phyloP scores from a whole-genome alignment of 2,113 vertebrate species.

The Suricata suricatta region DNA sequence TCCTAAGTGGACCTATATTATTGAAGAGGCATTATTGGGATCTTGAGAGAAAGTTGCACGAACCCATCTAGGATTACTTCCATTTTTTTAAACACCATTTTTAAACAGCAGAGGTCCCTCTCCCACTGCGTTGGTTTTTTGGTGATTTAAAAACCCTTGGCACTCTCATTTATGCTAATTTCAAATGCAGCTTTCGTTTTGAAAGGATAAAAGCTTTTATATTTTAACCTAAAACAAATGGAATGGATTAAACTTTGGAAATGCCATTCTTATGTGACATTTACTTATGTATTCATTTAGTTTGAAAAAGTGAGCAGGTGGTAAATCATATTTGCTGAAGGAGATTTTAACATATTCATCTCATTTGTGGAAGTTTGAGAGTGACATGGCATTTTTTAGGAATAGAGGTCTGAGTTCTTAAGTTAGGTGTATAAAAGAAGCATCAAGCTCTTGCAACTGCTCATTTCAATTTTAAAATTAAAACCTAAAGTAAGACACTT shows the following conservation, averaged over 20 bases:
- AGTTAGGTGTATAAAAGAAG: neutral
- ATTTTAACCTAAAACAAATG: slow-evolving; percentile 55
- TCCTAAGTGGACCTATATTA: neutral
- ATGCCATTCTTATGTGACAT: slow-evolving; percentile 40
- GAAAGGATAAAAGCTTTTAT: slow-evolving; percentile 40
- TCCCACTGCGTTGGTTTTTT: slow-evolving; percentile 23
- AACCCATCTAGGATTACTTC: neutral
- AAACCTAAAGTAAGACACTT: slow-evolving; percentile 25
- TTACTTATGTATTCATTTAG: slow-evolving; percentile 3
- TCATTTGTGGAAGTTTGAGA: neutral
- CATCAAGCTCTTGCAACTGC: slow-evolving; percentile 6
- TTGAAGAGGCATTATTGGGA: neutral
- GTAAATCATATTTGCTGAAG: slow-evolving; percentile 48
- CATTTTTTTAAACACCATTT: slow-evolving; percentile 6
- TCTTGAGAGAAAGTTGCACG: neutral
- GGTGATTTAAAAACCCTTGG: slow-evolving; percentile 36
- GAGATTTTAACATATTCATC: slow-evolving; percentile 53
- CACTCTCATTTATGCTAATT: slow-evolving; percentile 50
- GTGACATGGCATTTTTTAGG: slow-evolving; percentile 38
- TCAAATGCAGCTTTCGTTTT: neutral
- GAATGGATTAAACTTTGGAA: slow-evolving; percentile 41
- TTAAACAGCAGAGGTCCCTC: slow-evolving; percentile 70
- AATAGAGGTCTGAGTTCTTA: slow-evolving; percentile 1
- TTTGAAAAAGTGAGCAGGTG: slow-evolving; percentile 27
- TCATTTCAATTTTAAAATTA: slow-evolving; percentile 51